Evolutionary conservation across 2,797 vertebrate genomes (phyloP).

Genomic region (Pyrocephalus nanus): DNA sequence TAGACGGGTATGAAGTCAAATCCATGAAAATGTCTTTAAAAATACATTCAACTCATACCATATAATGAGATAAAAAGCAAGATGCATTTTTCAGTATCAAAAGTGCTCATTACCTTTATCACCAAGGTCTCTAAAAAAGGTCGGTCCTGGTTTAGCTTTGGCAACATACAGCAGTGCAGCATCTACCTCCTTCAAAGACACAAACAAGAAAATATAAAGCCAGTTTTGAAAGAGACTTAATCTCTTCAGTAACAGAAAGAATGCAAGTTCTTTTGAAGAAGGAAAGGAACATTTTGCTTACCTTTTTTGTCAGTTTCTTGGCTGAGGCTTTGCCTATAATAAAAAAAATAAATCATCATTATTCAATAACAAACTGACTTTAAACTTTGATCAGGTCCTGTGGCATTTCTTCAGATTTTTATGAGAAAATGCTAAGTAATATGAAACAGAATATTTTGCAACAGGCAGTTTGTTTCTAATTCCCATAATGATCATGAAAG

Average conservation of each 20-base stretch:
- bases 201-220: slow-evolving; percentile 44
- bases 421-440: slow-evolving; percentile 52
- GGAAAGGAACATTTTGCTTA: slow-evolving; percentile 68
- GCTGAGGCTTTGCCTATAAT: slow-evolving; percentile 85
- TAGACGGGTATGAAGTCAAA: not conserved
- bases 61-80: slow-evolving; percentile 4
- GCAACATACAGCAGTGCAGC: slow-evolving; percentile 77
- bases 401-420: slow-evolving; percentile 58
- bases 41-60: not conserved
- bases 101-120: slow-evolving; percentile 84
- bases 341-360: slow-evolving; percentile 37
- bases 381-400: slow-evolving; percentile 64
- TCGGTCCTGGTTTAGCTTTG: slow-evolving; percentile 78
- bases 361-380: slow-evolving; percentile 64
- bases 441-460: slow-evolving; percentile 61
- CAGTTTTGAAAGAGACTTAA: slow-evolving; percentile 51
- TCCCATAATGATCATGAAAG: slow-evolving; percentile 31
- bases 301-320: slow-evolving; percentile 83
- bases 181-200: slow-evolving; percentile 85
- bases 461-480: slow-evolving; percentile 46
- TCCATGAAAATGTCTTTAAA: not conserved
- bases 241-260: slow-evolving; percentile 43
- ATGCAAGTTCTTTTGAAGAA: slow-evolving; percentile 48
- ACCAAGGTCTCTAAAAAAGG: slow-evolving; percentile 89
- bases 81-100: not conserved